Evolutionary conservation across 2,888 invertebrate genomes (phyloP), one percentile per base, ranked within the genome.

Genomic region (Homarus gammarus): DNA sequence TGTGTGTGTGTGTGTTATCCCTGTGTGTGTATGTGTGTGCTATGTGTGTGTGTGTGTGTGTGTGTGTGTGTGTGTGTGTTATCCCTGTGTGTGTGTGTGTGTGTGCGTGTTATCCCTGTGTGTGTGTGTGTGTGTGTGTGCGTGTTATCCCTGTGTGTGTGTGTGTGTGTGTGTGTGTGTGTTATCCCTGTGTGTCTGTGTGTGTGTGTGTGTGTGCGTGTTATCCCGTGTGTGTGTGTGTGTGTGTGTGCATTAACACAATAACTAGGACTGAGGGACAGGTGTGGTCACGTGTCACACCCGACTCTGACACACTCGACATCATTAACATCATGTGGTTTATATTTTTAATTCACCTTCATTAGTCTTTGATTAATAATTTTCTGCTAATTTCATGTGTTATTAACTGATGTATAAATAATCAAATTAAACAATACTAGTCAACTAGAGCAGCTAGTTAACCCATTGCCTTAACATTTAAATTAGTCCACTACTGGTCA

Each of bases 391-490:
- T 75, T 27, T 12, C 18, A 40, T 64, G 49, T 64, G 22, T 15
- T 22, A 31, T 56, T 15, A 56, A 64, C 36, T 81, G 27, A n/a
- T 15, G n/a, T 31, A 56, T 73, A 6, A 5, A 56, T 56, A 33
- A 33, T 78, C 51, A 61, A 75, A 49, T 84, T 61, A 75, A 73
- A 40, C 84, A 56, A 2, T 22, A 56, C 78, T 86, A 86, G 68
- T 78, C 36, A 86, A 68, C 31, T 44, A 18, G 31, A 40, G 49
- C 49, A 33, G 79, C 79, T 86, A n/a, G 70, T 70, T 86, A 86
- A 86, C 78, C 68, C 36, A n/a, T 33, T 86, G 85, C 86, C 49
- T 86, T 36, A 79, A 40, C 44, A 33, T 31, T 77, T 68, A 78
- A 56, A 68, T 44, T 72, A 86, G 79, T 51, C 31, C n/a, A n/a